These are phyloP conservation scores for Rhamphomyia laevipes DNA, from an alignment of 2,888 invertebrate species.

Conservation along the genomic window DNA sequence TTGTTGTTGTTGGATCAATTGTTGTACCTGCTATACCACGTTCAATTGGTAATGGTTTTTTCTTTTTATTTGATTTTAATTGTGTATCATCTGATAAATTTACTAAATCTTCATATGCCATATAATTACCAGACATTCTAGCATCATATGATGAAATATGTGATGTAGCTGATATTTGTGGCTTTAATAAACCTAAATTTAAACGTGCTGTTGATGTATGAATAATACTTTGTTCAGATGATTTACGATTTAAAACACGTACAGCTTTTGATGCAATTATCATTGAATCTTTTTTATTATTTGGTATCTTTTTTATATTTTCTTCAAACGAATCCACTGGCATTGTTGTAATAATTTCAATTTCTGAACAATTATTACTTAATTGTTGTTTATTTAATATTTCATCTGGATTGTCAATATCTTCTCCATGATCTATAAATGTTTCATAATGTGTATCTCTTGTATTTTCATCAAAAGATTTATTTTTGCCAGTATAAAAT, in stretches of 20 bases:
- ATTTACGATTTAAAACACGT: slow-evolving; percentile 27
- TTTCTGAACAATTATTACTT: slow-evolving; percentile 21
- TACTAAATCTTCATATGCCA: slow-evolving; percentile 56
- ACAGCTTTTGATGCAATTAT: slow-evolving; percentile 33
- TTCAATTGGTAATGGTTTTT: slow-evolving; percentile 23
- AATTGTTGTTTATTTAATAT: slow-evolving; percentile 6
- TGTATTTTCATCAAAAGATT: slow-evolving; percentile 34
- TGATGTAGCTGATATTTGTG: slow-evolving; percentile 49
- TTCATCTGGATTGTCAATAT: background rate
- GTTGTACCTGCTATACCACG: slow-evolving; percentile 20
- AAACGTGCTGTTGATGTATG: slow-evolving; percentile 41
- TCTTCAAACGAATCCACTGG: background rate
- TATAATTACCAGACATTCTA: slow-evolving; percentile 41
- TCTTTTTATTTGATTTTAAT: slow-evolving; percentile 34
- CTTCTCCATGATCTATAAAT: slow-evolving; percentile 40
- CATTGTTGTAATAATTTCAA: slow-evolving; percentile 16
- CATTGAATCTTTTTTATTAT: slow-evolving; percentile 29
- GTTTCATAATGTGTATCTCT: slow-evolving; percentile 37
- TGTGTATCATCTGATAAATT: slow-evolving; percentile 50
- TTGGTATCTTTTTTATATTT: background rate
- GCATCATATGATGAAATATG: slow-evolving; percentile 47
- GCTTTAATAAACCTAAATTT: slow-evolving; percentile 28
- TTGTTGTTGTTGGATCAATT: background rate
- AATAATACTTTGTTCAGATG: slow-evolving; percentile 29
- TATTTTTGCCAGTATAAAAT: slow-evolving; percentile 45